Evolutionary conservation across 1,140 invertebrate species (phyloP).

Genomic region (Psix sp.): DNA sequence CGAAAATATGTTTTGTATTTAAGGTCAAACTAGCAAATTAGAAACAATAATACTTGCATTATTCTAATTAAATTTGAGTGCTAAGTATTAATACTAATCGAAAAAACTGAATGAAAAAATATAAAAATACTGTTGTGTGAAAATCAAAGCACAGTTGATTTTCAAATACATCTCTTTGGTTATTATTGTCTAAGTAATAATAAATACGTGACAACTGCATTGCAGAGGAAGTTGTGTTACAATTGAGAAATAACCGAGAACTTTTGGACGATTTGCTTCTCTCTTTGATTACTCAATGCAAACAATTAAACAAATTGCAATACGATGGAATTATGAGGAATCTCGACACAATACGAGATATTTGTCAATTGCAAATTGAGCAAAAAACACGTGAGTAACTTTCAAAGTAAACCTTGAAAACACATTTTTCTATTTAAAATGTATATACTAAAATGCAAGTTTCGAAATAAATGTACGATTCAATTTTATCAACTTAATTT

Average conservation of each 20-base stretch:
- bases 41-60: too few relatives aligned
- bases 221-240: constrained; percentile 72
- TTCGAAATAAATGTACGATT: too few relatives aligned
- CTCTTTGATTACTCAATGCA: constrained; percentile 69
- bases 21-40: too few relatives aligned
- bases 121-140: too few relatives aligned
- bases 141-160: too few relatives aligned
- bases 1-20: too few relatives aligned
- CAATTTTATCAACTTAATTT: too few relatives aligned
- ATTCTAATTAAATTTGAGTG: too few relatives aligned
- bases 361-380: constrained; percentile 71
- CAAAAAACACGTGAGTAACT: constrained; percentile 66
- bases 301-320: constrained; percentile 70
- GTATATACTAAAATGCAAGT: not conserved
- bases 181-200: constrained; percentile 12
- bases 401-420: not conserved
- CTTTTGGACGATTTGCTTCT: constrained; percentile 73
- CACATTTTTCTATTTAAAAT: not conserved
- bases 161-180: not conserved
- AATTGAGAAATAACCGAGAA: constrained; percentile 74
- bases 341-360: constrained; percentile 70
- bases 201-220: constrained; percentile 12
- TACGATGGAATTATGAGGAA: constrained; percentile 74
- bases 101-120: too few relatives aligned
- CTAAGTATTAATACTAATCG: too few relatives aligned